Percentiles rank a stretch among this genome's conserved stretches.
Conservation (phyloP, 2,888 invertebrate genomes). For the Drosophila phalerata region DNA sequence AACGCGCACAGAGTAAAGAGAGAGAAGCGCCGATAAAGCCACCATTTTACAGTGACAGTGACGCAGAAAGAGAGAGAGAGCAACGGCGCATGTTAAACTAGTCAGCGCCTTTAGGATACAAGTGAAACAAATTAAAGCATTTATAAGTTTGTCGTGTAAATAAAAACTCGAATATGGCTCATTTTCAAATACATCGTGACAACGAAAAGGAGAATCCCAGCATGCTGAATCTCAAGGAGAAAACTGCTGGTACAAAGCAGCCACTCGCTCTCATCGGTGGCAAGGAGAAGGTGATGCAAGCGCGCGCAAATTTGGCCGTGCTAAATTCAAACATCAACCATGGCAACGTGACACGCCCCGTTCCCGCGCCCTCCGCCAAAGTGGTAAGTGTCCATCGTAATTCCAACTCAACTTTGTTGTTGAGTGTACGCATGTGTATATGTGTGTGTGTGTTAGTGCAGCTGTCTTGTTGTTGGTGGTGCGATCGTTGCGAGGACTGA, state of each 20-base stretch:
- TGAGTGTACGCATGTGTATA: slow-evolving; percentile 9
- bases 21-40: slow-evolving; percentile 63
- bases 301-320: slow-evolving; percentile 73
- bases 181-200: slow-evolving; percentile 91
- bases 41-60: slow-evolving; percentile 58
- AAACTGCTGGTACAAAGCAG: slow-evolving; percentile 56
- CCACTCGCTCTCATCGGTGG: slow-evolving; percentile 68
- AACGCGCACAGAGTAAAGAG: slow-evolving; percentile 48
- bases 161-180: slow-evolving; percentile 86
- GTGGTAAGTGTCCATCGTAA: slow-evolving; percentile 66
- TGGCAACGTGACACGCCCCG: slow-evolving; percentile 55
- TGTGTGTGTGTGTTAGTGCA: slow-evolving; percentile 54
- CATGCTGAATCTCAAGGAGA: slow-evolving; percentile 46
- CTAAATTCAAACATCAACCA: slow-evolving; percentile 67
- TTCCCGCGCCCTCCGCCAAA: slow-evolving; percentile 62
- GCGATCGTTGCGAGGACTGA: slow-evolving; percentile 19
- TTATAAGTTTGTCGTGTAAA: slow-evolving; percentile 3
- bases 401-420: slow-evolving; percentile 41
- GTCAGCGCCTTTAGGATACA: slow-evolving; percentile 47
- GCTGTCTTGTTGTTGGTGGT: slow-evolving; percentile 62
- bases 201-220: slow-evolving; percentile 88
- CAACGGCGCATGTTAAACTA: slow-evolving; percentile 32
- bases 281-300: slow-evolving; percentile 66
- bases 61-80: slow-evolving; percentile 32
- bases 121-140: slow-evolving; percentile 11